Evolutionary conservation across 2,888 invertebrate genomes (phyloP).

Genomic region (Lysandra coridon): DNA sequence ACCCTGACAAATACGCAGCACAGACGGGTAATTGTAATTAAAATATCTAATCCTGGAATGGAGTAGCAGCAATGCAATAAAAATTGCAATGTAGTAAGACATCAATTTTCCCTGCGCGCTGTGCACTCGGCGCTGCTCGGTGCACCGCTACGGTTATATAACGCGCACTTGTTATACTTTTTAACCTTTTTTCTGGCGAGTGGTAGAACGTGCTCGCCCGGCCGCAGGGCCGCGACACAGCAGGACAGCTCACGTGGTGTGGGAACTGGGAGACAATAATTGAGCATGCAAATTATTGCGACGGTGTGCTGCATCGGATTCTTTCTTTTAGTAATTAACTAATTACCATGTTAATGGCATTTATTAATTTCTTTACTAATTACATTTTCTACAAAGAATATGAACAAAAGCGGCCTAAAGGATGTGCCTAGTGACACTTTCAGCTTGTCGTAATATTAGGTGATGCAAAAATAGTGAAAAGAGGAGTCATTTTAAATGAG

Average conservation of each 20-base stretch:
- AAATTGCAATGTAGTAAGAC: neutral
- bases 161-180: slow-evolving; percentile 13
- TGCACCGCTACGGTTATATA: slow-evolving; percentile 10
- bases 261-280: neutral
- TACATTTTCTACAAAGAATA: neutral
- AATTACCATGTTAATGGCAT: neutral
- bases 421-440: neutral
- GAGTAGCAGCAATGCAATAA: neutral
- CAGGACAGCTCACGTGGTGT: neutral
- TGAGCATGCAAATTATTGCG: neutral
- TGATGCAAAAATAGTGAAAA: no score
- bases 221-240: neutral
- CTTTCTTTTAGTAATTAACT: neutral
- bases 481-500: no score
- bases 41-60: neutral
- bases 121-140: neutral
- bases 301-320: neutral
- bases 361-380: neutral
- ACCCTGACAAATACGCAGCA: no score
- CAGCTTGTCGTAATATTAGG: neutral
- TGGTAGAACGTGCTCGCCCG: neutral
- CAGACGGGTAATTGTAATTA: neutral
- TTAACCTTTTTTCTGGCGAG: slow-evolving; percentile 16
- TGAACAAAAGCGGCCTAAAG: neutral
- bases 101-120: neutral